Evolutionary conservation across 1,140 invertebrate species (phyloP).

Genomic region (Lasioglossum baleicum): DNA sequence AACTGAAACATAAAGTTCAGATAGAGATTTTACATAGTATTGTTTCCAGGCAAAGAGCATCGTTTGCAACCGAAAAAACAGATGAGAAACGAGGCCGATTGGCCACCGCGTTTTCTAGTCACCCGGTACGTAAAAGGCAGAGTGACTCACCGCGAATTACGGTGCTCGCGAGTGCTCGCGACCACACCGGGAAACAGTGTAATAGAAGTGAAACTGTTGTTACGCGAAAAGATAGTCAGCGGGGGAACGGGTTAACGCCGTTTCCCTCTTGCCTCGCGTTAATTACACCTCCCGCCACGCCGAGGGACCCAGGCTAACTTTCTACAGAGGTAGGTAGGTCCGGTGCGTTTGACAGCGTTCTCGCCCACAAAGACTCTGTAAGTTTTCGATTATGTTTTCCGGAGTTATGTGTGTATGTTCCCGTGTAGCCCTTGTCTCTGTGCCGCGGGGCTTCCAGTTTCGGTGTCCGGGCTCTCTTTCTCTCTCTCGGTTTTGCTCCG

Average conservation of each 20-base stretch:
- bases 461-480: too few relatives aligned
- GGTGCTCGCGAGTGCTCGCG: neutral
- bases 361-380: constrained; percentile 22
- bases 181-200: constrained; percentile 1
- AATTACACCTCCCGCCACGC: constrained; percentile 22
- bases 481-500: neutral
- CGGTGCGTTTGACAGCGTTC: constrained; percentile 14
- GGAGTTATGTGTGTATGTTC: neutral
- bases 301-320: constrained; percentile 29
- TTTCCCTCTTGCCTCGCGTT: constrained; percentile 31
- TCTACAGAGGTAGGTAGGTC: constrained; percentile 7
- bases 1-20: too few relatives aligned
- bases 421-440: constrained; percentile 22
- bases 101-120: neutral
- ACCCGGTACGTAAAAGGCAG: too few relatives aligned
- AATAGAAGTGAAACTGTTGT: constrained; percentile 42
- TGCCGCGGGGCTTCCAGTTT: neutral
- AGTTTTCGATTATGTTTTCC: constrained; percentile 38
- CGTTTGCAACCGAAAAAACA: too few relatives aligned
- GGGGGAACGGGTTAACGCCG: constrained; percentile 10
- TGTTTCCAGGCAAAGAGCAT: too few relatives aligned
- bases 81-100: too few relatives aligned
- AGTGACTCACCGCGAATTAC: constrained; percentile 30
- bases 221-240: constrained; percentile 11
- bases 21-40: too few relatives aligned